Evolutionary conservation across 1,140 invertebrate species (phyloP).

Genomic region (Oreohelix idahoensis): DNA sequence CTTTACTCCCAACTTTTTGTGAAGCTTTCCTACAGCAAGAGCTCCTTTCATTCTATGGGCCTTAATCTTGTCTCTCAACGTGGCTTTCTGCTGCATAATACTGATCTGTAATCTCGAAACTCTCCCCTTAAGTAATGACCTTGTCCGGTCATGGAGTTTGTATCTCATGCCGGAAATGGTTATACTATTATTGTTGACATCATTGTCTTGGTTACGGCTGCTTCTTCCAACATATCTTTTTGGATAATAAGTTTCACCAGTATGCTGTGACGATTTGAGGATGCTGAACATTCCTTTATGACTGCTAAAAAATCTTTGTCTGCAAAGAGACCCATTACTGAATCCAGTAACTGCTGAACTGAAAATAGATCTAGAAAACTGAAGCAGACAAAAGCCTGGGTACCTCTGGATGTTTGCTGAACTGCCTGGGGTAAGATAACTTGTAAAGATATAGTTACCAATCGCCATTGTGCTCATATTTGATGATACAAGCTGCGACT

Average conservation of each 20-base stretch:
- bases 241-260: not conserved
- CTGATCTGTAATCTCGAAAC: not conserved
- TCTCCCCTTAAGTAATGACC: not conserved
- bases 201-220: not conserved
- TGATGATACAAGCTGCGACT: no score
- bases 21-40: not conserved
- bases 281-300: not conserved
- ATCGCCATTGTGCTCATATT: no score
- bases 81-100: not conserved
- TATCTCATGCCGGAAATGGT: not conserved
- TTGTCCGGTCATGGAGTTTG: not conserved
- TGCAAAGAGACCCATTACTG: not conserved
- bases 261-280: not conserved
- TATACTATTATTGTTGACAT: not conserved
- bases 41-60: not conserved
- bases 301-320: not conserved
- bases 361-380: not conserved
- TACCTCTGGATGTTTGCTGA: not conserved
- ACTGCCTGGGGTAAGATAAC: no score
- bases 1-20: not conserved
- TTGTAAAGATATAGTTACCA: no score
- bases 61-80: not conserved
- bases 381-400: not conserved
- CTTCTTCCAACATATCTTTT: not conserved
- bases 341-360: not conserved